phyloP scores from a whole-genome alignment of 2,888 invertebrate species.

The Sacculina carcini region DNA sequence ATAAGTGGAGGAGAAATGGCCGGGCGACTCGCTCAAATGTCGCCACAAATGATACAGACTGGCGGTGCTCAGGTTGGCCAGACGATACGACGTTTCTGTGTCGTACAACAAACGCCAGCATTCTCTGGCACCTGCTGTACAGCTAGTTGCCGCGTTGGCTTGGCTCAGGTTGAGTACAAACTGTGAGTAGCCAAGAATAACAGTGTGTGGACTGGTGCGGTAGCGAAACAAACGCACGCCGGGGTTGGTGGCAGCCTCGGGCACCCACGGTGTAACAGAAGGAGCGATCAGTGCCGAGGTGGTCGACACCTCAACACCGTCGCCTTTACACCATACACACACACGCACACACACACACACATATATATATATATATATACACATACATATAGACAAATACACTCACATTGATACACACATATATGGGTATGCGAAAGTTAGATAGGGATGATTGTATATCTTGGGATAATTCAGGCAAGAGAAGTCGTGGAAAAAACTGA shows the following conservation, averaged over 20 bases:
- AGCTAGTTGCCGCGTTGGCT: not conserved
- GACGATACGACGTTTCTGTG: conserved; percentile 8
- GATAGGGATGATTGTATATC: too few relatives aligned
- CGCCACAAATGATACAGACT: conserved; percentile 9
- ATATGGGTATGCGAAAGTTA: too few relatives aligned
- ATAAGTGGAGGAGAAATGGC: conserved; percentile 11
- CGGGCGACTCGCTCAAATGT: conserved; percentile 5
- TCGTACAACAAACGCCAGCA: conserved; percentile 12
- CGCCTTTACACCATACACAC: too few relatives aligned
- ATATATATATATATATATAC: too few relatives aligned
- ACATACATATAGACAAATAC: too few relatives aligned
- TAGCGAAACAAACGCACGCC: conserved; percentile 12
- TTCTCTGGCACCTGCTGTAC: not conserved
- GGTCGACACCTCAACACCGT: too few relatives aligned
- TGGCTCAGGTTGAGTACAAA: conserved; percentile 12
- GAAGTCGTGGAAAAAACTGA: too few relatives aligned
- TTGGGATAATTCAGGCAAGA: too few relatives aligned
- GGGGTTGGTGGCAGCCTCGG: conserved; percentile 13
- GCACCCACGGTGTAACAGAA: conserved; percentile 14
- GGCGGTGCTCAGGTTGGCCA: conserved; percentile 6
- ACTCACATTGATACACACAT: too few relatives aligned
- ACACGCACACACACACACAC: too few relatives aligned
- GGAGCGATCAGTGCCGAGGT: too few relatives aligned
- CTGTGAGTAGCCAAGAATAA: conserved; percentile 12
- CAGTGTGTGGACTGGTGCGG: not conserved